A percentile compares a stretch with the other conserved stretches of the same genome.
These are phyloP conservation scores for Zoanthus solanderi DNA, from an alignment of 92 coral and sea anemone species.

Conservation along the genomic window DNA sequence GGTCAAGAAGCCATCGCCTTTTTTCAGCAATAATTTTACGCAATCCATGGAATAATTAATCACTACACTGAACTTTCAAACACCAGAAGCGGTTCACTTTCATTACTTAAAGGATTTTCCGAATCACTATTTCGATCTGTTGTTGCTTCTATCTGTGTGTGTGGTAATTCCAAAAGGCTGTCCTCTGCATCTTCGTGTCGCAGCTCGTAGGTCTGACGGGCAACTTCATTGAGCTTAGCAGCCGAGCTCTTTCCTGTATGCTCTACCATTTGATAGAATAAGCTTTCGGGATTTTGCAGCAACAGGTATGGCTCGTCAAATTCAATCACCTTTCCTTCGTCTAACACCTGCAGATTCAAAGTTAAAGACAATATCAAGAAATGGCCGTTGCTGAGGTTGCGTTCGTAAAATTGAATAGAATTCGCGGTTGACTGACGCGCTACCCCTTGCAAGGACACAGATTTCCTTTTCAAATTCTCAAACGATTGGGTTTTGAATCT, in stretches of 20 bases:
- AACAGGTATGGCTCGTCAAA: constrained; percentile 92
- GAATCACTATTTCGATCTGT: neutral
- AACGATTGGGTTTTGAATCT: too few species aligned
- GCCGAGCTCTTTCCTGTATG: constrained; percentile 80
- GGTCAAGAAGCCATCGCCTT: too few species aligned
- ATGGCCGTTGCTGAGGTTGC: too few species aligned
- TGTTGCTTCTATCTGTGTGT: neutral
- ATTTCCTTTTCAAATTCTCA: too few species aligned
- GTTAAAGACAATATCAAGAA: neutral
- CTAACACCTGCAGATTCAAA: constrained; percentile 73
- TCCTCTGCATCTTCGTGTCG: constrained; percentile 63
- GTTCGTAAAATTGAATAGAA: too few species aligned
- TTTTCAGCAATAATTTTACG: too few species aligned
- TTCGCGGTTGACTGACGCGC: too few species aligned
- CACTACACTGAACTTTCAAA: constrained; percentile 2
- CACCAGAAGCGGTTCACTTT: constrained; percentile 19
- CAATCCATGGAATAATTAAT: too few species aligned
- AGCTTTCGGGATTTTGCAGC: constrained; percentile 65
- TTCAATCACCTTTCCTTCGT: constrained; percentile 88
- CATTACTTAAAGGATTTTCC: neutral
- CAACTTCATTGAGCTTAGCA: constrained; percentile 76
- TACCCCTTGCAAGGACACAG: too few species aligned
- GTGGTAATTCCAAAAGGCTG: constrained; percentile 20
- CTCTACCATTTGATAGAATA: constrained; percentile 85
- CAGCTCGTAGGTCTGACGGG: constrained; percentile 78